Evolutionary conservation across 2,113 vertebrate genomes (phyloP).

Genomic region (Podilymbus podiceps): DNA sequence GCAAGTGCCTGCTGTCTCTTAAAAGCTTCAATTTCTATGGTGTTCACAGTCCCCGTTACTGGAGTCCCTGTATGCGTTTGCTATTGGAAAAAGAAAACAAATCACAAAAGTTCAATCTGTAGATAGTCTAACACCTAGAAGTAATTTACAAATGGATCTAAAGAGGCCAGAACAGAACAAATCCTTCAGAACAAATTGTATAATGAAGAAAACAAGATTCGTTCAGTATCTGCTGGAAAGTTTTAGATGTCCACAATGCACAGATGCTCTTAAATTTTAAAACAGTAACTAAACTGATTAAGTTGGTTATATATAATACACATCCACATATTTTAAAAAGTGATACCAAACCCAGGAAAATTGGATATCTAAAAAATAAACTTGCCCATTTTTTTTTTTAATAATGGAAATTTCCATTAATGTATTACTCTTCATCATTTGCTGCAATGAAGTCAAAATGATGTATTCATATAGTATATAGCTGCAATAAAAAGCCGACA

Average conservation of each 20-base stretch:
- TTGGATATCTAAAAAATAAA: neutral
- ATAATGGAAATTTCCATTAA: neutral
- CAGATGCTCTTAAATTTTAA: neutral
- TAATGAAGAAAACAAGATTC: neutral
- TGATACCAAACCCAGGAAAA: neutral
- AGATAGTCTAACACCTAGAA: neutral
- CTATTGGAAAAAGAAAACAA: constrained; percentile 70
- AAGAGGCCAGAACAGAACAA: neutral
- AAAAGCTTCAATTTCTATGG: constrained; percentile 90
- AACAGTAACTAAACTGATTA: neutral
- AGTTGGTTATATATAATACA: neutral
- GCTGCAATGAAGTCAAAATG: neutral
- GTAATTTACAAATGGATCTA: neutral
- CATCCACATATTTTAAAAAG: neutral
- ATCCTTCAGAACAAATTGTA: neutral
- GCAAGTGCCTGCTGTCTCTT: constrained; percentile 91
- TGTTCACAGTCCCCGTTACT: constrained; percentile 77
- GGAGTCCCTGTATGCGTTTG: constrained; percentile 83
- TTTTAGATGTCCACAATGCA: neutral
- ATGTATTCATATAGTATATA: neutral
- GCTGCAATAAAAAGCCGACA: neutral
- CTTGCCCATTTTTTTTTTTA: neutral
- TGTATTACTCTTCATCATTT: neutral
- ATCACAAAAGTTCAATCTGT: constrained; percentile 1
- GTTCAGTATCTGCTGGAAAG: neutral